Percentiles rank a stretch among this genome's conserved stretches.
Conservation (phyloP, 2,113 vertebrate species). For the Malurus alboscapulatus region DNA sequence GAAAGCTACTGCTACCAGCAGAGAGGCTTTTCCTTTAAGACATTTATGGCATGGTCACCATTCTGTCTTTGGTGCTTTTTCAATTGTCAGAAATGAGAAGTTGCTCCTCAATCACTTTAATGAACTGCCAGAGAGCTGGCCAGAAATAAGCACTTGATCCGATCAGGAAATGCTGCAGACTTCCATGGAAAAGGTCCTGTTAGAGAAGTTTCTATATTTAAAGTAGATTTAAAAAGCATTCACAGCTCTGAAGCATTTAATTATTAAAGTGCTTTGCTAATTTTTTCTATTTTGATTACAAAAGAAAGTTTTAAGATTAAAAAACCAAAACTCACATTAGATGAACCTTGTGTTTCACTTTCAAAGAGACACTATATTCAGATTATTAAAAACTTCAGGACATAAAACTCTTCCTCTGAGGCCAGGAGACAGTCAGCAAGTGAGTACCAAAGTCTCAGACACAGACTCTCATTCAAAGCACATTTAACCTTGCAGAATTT, state of each 20-base stretch:
- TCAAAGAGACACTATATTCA: neutral
- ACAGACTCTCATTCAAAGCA: neutral
- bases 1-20: neutral
- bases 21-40: neutral
- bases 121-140: neutral
- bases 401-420: neutral
- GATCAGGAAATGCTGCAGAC: neutral
- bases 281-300: neutral
- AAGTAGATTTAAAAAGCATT: neutral
- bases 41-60: neutral
- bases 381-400: neutral
- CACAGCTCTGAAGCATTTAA: neutral
- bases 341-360: neutral
- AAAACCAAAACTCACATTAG: neutral
- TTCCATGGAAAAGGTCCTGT: neutral
- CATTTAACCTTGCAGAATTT: neutral
- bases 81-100: neutral
- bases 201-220: neutral
- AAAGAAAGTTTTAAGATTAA: neutral
- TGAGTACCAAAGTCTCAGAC: neutral
- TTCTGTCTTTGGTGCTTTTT: neutral
- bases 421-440: neutral
- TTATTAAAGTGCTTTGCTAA: neutral
- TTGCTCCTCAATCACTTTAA: constrained; percentile 18
- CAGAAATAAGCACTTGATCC: constrained; percentile 9